Evolutionary conservation across 2,113 vertebrate genomes (phyloP).

Genomic region (Syrmaticus mikado): DNA sequence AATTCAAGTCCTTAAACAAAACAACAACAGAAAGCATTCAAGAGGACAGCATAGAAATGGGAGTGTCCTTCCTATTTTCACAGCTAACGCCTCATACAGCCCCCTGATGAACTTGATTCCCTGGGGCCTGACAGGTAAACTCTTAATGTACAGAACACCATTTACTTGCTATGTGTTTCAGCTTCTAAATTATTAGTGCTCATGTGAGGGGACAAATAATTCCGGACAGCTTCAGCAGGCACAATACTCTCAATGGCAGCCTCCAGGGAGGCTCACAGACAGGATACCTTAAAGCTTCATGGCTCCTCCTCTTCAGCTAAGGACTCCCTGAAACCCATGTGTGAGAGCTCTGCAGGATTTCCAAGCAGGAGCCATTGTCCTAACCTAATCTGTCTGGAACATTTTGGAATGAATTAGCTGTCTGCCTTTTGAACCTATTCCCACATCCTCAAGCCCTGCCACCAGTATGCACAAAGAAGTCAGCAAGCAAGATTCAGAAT

Average conservation of each 20-base stretch:
- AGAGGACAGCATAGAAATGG: background rate
- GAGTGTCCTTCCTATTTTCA: background rate
- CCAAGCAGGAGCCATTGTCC: background rate
- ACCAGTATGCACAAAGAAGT: conserved; percentile 37
- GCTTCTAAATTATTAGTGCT: conserved; percentile 4
- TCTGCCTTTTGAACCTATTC: background rate
- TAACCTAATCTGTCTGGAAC: background rate
- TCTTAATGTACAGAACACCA: background rate
- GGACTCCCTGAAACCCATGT: background rate
- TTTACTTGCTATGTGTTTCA: background rate
- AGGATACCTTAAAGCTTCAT: background rate
- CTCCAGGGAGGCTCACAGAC: background rate
- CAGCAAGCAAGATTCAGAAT: conserved; percentile 37
- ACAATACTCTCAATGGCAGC: background rate
- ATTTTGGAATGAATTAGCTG: background rate
- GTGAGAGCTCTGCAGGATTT: background rate
- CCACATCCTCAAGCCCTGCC: background rate
- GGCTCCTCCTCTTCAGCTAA: background rate
- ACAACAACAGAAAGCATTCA: background rate
- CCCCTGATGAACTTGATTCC: background rate
- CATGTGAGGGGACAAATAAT: background rate
- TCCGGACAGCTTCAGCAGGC: background rate
- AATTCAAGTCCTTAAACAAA: background rate
- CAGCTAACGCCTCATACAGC: background rate
- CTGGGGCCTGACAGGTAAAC: background rate